Base-by-base conservation (phyloP, 2,113 vertebrate species). In the Cebus imitator region DNA sequence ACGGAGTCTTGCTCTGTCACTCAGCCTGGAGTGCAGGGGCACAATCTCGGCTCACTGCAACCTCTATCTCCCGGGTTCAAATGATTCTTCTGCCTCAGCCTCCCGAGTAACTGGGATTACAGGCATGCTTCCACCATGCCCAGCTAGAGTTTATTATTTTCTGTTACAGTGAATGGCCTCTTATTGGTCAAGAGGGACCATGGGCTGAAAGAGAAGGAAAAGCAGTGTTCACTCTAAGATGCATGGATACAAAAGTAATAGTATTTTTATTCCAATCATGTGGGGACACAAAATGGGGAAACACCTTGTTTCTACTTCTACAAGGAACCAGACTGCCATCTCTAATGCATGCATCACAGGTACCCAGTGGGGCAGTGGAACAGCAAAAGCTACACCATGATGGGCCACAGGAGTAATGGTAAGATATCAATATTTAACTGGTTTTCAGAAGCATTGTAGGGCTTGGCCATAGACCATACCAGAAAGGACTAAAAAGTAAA, bases 131-230 rank as follows among this genome's bases (percentile, higher is more conserved):
- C 52, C 16, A 52, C 16, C 52, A 52, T 52, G 52, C 52, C 52
- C 1, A 5, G 16, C 84, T 66, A 48, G 79, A 58, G 35, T 85
- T 80, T 92, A 35, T 40, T 81, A 6, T 32, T 89, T 79, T 64
- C 23, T n/a, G 14, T 88, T 76, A 40, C 73, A 1, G 1, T 78
- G n/a, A 72, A 21, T 88, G n/a, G 27, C 1, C 43, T 70, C 68
- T 66, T 37, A 72, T 35, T 92, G 58, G 12, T 88, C 30, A n/a
- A 37, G 64, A 61, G 52, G 40, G 70, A 23, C 27, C 80, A 13
- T 61, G 35, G 16, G 27, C 55, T 78, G 83, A 78, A 83, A 88
- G 35, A 11, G 40, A 91, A 93, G 72, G 64, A 37, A 70, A 90
- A 90, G 5, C 32, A 43, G 52, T 73, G 6, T 64, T n/a, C n/a